A percentile compares a stretch with the other conserved stretches of the same genome.
Conservation (phyloP, 2,888 invertebrate species). For the Drosophila rellima region DNA sequence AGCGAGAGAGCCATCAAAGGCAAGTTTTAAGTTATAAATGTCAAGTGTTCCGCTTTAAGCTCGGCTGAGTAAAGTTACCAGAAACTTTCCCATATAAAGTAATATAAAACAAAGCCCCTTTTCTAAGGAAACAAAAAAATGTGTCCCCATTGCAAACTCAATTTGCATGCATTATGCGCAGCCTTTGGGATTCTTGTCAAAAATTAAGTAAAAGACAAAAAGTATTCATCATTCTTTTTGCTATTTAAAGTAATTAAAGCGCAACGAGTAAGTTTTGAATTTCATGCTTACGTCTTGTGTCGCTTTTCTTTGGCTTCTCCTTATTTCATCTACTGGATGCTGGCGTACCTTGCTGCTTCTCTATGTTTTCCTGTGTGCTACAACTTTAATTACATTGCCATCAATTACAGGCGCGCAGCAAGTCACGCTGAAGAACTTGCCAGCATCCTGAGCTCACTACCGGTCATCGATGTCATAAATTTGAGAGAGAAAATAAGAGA, state of each 20-base stretch:
- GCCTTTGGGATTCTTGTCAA: conserved; percentile 10
- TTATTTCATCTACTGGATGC: conserved; percentile 8
- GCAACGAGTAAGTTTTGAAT: conserved; percentile 14
- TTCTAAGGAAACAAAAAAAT: conserved; percentile 8
- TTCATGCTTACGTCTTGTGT: conserved; percentile 11
- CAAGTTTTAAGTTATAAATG: conserved; percentile 12
- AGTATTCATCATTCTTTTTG: conserved; percentile 10
- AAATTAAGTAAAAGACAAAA: conserved; percentile 9
- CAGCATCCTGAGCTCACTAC: conserved; percentile 5
- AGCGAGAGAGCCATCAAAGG: conserved; percentile 3
- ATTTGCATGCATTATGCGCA: conserved; percentile 62
- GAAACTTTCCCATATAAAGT: background rate
- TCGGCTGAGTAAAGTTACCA: conserved; percentile 9
- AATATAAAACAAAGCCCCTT: background rate
- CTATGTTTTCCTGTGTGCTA: conserved; percentile 51
- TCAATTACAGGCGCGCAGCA: conserved; percentile 53
- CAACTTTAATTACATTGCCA: conserved; percentile 67
- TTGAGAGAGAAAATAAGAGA: background rate
- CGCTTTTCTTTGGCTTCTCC: conserved; percentile 20
- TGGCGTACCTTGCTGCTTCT: conserved; percentile 22
- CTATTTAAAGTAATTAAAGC: conserved; percentile 59
- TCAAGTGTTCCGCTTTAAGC: conserved; percentile 16
- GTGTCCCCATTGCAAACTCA: conserved; percentile 42
- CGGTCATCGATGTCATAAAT: conserved; percentile 58
- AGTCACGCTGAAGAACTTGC: conserved; percentile 23